These are phyloP conservation scores for Eucidaris tribuloides DNA, from an alignment of 35 echinoderm and acorn worm species.

Conservation along the genomic window DNA sequence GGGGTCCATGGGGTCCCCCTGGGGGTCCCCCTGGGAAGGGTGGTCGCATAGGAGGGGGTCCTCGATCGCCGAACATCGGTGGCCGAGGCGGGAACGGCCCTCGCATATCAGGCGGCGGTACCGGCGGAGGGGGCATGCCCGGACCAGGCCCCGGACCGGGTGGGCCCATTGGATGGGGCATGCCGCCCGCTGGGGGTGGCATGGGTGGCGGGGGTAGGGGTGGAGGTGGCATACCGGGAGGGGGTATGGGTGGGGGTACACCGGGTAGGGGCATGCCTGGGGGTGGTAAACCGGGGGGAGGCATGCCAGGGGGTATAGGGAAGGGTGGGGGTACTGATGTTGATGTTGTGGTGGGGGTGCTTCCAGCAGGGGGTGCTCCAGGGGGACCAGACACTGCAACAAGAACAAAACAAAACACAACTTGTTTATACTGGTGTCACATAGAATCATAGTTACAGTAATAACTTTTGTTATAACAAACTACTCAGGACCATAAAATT, in stretches of 20 bases:
- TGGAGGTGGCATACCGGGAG: constrained; percentile 62
- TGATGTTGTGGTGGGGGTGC: constrained; percentile 15
- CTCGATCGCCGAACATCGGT: not conserved
- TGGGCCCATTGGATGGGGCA: constrained; percentile 15
- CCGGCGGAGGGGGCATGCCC: constrained; percentile 29
- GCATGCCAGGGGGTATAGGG: constrained; percentile 50
- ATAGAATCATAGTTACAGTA: not conserved
- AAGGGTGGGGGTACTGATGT: constrained; percentile 40
- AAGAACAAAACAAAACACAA: not conserved
- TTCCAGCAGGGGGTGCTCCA: not conserved
- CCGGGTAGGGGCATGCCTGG: constrained; percentile 59
- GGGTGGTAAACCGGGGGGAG: constrained; percentile 51
- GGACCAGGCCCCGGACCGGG: constrained; percentile 19
- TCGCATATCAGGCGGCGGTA: constrained; percentile 25
- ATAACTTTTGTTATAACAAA: not conserved
- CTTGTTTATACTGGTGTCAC: not conserved
- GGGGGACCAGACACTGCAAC: not conserved
- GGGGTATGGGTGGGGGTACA: constrained; percentile 55
- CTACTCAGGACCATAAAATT: not conserved
- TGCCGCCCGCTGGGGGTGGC: constrained; percentile 23
- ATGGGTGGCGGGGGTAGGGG: constrained; percentile 40
- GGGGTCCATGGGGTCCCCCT: not conserved
- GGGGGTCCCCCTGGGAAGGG: constrained; percentile 16
- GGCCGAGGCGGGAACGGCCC: constrained; percentile 31
- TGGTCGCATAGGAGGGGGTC: constrained; percentile 17